Evolutionary conservation across 2,797 vertebrate genomes (phyloP), one percentile per base, ranked within the genome.

Genomic region (Acanthurus lineatus): DNA sequence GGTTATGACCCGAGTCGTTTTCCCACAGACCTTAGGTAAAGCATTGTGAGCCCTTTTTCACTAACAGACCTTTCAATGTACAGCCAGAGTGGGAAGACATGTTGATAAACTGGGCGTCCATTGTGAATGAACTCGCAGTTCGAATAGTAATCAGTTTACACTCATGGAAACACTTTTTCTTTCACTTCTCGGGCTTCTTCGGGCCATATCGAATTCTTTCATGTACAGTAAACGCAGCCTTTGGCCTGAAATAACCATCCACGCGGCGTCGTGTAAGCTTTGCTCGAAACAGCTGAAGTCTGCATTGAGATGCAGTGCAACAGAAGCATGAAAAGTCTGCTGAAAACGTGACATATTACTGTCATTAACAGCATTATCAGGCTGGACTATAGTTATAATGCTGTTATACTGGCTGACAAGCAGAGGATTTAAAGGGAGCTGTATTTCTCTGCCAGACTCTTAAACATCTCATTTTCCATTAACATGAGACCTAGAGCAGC

Each of bases 21-120:
- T 97, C 96, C 96, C 97, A 97, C 95, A 96, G 93, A 71, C 90
- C 72, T 60, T 91, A 95, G 91, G 85, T 94, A 92, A 91, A 95
- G 86, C 86, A 90, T 84, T 95, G 89, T 93, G 86, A 91, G 79
- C 62, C 91, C 73, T 32, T 73, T 65, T 71, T 92, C 88, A 92
- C 92, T 95, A 91, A 93, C 91, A 92, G 91, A 83, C 87, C 91
- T 93, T 88, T 93, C 84, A 88, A 79, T 91, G 89, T 88, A 81
- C 86, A 85, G 92, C 87, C 80, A 73, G 65, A 76, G 89, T 92
- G 94, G 94, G 92, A 84, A 86, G 83, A 85, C 89, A 90, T 81
- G 75, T 90, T 91, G 91, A 88, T 91, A 85, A 84, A 89, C 92
- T 91, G 89, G 88, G 73, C 51, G 77, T 90, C 84, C 73, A 86